A percentile compares a stretch with the other conserved stretches of the same genome.
These are phyloP conservation scores for Mionectes olivaceus DNA, from an alignment of 2,797 vertebrate species.

Conservation along the genomic window DNA sequence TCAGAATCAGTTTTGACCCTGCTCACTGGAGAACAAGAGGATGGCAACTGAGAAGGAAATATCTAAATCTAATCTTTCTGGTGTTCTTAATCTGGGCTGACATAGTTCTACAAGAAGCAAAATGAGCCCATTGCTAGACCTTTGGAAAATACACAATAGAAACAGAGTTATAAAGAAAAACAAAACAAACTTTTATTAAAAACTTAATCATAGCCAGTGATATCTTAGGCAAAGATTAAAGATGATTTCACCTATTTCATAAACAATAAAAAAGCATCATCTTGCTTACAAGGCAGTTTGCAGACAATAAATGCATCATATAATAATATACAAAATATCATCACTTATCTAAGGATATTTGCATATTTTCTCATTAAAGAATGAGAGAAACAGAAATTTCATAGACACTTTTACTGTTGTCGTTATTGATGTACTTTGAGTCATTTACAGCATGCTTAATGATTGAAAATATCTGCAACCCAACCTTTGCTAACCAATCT, in stretches of 20 bases:
- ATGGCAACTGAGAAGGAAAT: slow-evolving; percentile 15
- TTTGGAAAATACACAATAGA: slow-evolving; percentile 6
- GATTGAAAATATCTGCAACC: neutral
- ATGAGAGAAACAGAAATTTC: neutral
- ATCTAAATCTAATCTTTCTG: slow-evolving; percentile 31
- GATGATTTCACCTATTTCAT: neutral
- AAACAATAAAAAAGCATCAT: neutral
- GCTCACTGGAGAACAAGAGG: neutral
- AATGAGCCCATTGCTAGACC: neutral
- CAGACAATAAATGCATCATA: neutral
- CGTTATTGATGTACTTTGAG: neutral
- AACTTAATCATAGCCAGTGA: neutral
- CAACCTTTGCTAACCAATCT: neutral
- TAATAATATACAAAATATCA: neutral
- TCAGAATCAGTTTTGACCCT: slow-evolving; percentile 1
- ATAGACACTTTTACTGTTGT: neutral
- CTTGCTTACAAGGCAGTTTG: neutral
- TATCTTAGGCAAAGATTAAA: neutral
- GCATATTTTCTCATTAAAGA: neutral
- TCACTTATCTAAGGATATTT: neutral
- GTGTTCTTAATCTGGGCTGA: neutral
- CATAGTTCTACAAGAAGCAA: neutral
- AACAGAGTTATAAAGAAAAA: neutral
- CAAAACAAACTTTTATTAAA: neutral
- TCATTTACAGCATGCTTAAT: neutral